Percentiles rank a stretch among this genome's conserved stretches.
Evolutionary conservation across 2,797 vertebrate species (phyloP).

Genomic region (Telmatherina bonti): DNA sequence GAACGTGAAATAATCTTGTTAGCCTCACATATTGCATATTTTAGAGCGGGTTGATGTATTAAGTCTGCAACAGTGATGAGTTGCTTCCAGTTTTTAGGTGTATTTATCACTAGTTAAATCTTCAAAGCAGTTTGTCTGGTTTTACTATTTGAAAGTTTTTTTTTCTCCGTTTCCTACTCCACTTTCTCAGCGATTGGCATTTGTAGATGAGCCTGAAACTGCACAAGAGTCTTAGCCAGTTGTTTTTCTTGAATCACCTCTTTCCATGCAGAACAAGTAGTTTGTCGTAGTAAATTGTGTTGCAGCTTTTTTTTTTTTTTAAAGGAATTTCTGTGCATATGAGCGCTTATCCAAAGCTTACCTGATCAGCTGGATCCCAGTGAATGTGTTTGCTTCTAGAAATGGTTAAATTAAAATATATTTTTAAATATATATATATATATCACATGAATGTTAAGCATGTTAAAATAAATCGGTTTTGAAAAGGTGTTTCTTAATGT

Average conservation of each 20-base stretch:
- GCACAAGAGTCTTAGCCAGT: slow-evolving; percentile 1
- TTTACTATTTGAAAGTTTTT: neutral
- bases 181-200: neutral
- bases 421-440: no score
- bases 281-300: slow-evolving; percentile 1
- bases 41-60: neutral
- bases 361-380: slow-evolving; percentile 31
- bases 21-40: neutral
- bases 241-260: slow-evolving; percentile 39
- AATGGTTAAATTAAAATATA: slow-evolving; percentile 59
- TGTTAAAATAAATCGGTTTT: neutral
- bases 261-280: no score
- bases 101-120: neutral
- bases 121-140: neutral
- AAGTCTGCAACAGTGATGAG: neutral
- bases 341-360: slow-evolving; percentile 37
- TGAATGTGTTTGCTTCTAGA: slow-evolving; percentile 38
- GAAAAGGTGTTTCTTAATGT: neutral
- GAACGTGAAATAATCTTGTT: neutral
- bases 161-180: neutral
- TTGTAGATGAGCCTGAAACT: slow-evolving; percentile 6
- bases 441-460: neutral
- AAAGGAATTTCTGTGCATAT: slow-evolving; percentile 13
- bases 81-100: neutral
- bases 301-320: neutral